Evolutionary conservation across 2,797 vertebrate species (phyloP).

Genomic region (Tarsius wallacei): DNA sequence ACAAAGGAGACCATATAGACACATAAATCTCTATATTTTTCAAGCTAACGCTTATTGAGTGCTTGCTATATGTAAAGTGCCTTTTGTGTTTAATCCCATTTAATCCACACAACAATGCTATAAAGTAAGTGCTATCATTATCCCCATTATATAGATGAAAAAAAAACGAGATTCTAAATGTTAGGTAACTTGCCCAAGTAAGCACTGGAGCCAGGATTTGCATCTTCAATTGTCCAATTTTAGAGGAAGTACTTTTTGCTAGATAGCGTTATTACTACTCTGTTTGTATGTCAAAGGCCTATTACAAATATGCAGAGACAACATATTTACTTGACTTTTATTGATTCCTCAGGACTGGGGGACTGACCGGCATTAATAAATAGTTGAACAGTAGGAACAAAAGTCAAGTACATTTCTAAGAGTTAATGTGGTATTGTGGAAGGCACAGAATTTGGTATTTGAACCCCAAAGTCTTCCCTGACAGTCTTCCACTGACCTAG

Average conservation of each 20-base stretch:
- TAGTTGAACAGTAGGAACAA: neutral
- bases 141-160: neutral
- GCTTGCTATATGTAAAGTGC: neutral
- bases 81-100: neutral
- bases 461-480: neutral
- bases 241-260: neutral
- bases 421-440: neutral
- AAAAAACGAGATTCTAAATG: slow-evolving; percentile 23
- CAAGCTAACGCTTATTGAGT: slow-evolving; percentile 17
- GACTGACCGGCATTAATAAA: neutral
- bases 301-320: neutral
- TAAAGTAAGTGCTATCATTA: neutral
- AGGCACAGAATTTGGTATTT: slow-evolving; percentile 17
- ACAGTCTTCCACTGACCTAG: neutral
- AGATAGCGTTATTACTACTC: neutral
- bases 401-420: slow-evolving; percentile 53
- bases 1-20: neutral
- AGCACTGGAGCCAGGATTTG: neutral
- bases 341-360: neutral
- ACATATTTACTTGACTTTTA: slow-evolving; percentile 5
- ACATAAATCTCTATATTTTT: neutral
- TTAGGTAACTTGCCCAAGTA: neutral
- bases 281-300: neutral
- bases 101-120: neutral
- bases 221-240: neutral